Evolutionary conservation across 2,888 invertebrate species (phyloP), one percentile per base, ranked within the genome.

Genomic region (Sisyra nigra): DNA sequence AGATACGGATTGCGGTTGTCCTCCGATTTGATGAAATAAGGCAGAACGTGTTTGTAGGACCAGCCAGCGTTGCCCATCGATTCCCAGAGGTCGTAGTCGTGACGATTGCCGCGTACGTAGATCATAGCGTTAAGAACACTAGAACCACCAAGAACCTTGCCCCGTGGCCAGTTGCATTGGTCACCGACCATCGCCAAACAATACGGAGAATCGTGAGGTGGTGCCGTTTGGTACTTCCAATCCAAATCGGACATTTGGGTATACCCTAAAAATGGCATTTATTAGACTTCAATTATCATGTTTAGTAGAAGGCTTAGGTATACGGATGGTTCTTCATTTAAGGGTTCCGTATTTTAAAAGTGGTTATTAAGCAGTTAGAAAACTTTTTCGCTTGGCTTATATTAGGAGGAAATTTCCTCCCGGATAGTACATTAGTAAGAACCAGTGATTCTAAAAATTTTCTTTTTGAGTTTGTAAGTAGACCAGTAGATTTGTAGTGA

Each of bases 91-190:
- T 92, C 86, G 63, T 87, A 93, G 55, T 92, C 91, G 46, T 76
- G 74, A 50, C 75, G 72, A 55, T 88, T 91, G 42, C 92, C 92
- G 41, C 93, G 72, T 9, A 88, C 80, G 63, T 93, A 93, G 30
- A 91, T 74, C 91, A 93, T 91, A 10, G 86, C 86, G 59, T 92
- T 92, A 1, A 91, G 71, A 2, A 87, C 85, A 53, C 86, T 86
- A 44, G 81, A 77, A 10, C 93, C 91, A 17, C 91, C 91, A 15
- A 92, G 70, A 13, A 84, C 89, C 60, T 88, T 91, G 41, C 94
- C 94, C 48, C 94, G 70, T 2, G 89, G 88, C 89, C 88, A 89
- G 62, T 86, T 86, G 61, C 88, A 89, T 47, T 86, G 70, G 58
- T 85, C 85, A 1, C 83, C 85, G 49, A 79, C 75, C 87, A 89